A percentile compares a stretch with the other conserved stretches of the same genome.
These are phyloP conservation scores for Poeciliopsis prolifica DNA, from an alignment of 2,113 vertebrate species.

Conservation along the genomic window DNA sequence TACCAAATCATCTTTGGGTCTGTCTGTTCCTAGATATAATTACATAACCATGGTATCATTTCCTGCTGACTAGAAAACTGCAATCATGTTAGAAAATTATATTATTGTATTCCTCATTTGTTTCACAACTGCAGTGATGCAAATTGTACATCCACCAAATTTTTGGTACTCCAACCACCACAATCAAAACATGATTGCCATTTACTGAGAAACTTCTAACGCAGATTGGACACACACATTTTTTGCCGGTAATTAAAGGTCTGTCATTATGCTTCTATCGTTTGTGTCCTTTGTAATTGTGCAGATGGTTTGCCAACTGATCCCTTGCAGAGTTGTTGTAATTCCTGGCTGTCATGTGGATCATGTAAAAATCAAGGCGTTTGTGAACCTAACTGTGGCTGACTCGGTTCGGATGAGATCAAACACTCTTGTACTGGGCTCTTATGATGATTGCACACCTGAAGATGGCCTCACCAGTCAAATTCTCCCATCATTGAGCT, in stretches of 20 bases:
- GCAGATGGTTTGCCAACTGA: constrained; percentile 83
- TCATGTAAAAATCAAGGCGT: constrained; percentile 88
- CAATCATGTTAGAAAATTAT: neutral
- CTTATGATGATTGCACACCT: constrained; percentile 82
- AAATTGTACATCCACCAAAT: neutral
- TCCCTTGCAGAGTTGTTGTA: constrained; percentile 82
- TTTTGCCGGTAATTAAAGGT: too few species aligned
- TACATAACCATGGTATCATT: neutral
- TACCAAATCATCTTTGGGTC: neutral
- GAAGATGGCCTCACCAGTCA: constrained; percentile 79
- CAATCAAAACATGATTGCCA: neutral
- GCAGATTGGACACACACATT: neutral
- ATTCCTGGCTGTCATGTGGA: constrained; percentile 88
- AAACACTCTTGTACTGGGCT: constrained; percentile 85
- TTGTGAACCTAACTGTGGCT: constrained; percentile 86
- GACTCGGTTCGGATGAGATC: constrained; percentile 86
- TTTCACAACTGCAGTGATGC: neutral
- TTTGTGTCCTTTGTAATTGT: constrained; percentile 9
- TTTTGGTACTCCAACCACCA: neutral
- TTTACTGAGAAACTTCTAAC: neutral
- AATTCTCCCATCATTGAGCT: constrained; percentile 54
- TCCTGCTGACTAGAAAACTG: neutral
- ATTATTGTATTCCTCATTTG: neutral
- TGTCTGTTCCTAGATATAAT: neutral
- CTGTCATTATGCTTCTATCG: neutral